Percentiles rank a stretch among this genome's conserved stretches.
These are phyloP conservation scores for Grammomys dolichurus DNA, from an alignment of 2,113 vertebrate genomes.

Conservation along the genomic window DNA sequence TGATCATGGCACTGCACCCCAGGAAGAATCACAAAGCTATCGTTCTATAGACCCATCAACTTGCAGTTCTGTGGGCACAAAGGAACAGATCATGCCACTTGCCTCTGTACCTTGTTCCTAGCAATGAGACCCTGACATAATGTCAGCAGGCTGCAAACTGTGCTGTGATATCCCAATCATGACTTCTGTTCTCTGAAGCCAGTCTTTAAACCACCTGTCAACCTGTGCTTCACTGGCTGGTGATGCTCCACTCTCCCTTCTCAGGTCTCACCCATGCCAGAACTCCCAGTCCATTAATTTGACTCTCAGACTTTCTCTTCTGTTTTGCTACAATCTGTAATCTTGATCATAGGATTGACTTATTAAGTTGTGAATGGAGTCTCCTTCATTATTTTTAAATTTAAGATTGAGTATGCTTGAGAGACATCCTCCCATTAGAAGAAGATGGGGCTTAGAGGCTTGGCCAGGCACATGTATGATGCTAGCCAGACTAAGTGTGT, in stretches of 20 bases:
- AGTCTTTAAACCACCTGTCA: not conserved
- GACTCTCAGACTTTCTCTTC: not conserved
- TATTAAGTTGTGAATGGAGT: not conserved
- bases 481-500: not conserved
- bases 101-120: accelerated
- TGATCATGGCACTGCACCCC: not conserved
- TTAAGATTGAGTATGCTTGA: not conserved
- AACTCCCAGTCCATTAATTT: not conserved
- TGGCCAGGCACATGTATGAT: not conserved
- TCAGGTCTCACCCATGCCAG: not conserved
- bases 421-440: not conserved
- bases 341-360: not conserved
- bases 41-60: not conserved
- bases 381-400: not conserved
- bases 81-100: not conserved
- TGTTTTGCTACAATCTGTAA: not conserved
- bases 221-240: not conserved
- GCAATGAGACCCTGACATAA: not conserved
- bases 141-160: not conserved
- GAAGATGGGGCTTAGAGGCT: not conserved
- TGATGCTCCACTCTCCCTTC: accelerated
- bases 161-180: not conserved
- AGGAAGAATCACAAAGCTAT: conserved; percentile 28
- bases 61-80: not conserved
- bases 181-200: not conserved